These are phyloP conservation scores for Pelmatolapia mariae DNA, from an alignment of 2,113 vertebrate species.

Conservation along the genomic window DNA sequence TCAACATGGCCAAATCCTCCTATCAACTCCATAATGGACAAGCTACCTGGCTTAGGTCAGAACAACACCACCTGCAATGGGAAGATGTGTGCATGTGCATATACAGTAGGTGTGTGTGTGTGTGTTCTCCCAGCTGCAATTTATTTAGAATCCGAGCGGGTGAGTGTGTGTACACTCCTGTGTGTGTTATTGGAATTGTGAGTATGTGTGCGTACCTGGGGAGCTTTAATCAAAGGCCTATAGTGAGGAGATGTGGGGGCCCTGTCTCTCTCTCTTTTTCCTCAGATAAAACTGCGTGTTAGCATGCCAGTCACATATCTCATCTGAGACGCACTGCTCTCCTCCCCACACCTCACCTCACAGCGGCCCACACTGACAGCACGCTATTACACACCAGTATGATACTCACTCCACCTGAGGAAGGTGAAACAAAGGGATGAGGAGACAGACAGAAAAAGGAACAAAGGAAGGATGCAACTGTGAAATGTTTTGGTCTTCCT, in stretches of 20 bases:
- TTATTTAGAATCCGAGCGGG: constrained; percentile 46
- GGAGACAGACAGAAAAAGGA: neutral
- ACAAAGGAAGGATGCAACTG: constrained; percentile 11
- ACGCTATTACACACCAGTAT: constrained; percentile 70
- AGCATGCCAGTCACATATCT: constrained; percentile 80
- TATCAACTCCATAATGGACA: constrained; percentile 74
- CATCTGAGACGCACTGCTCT: constrained; percentile 67
- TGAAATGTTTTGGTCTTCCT: neutral
- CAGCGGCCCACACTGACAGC: constrained; percentile 66
- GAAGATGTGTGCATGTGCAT: constrained; percentile 18
- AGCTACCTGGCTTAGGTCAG: constrained; percentile 64
- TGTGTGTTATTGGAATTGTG: constrained; percentile 33
- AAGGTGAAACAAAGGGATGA: constrained; percentile 12
- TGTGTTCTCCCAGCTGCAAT: constrained; percentile 22
- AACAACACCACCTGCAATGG: constrained; percentile 58
- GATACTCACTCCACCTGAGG: constrained; percentile 55
- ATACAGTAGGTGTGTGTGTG: constrained; percentile 26
- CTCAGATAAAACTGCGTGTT: constrained; percentile 74
- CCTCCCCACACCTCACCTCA: constrained; percentile 46
- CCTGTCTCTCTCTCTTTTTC: constrained; percentile 40
- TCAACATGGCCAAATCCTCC: constrained; percentile 71
- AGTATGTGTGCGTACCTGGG: constrained; percentile 58
- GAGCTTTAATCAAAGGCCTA: constrained; percentile 73
- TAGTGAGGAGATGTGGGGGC: constrained; percentile 48
- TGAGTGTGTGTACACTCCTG: constrained; percentile 23